These are phyloP conservation scores for Hemicordylus capensis DNA, from an alignment of 2,113 vertebrate genomes.

Conservation along the genomic window DNA sequence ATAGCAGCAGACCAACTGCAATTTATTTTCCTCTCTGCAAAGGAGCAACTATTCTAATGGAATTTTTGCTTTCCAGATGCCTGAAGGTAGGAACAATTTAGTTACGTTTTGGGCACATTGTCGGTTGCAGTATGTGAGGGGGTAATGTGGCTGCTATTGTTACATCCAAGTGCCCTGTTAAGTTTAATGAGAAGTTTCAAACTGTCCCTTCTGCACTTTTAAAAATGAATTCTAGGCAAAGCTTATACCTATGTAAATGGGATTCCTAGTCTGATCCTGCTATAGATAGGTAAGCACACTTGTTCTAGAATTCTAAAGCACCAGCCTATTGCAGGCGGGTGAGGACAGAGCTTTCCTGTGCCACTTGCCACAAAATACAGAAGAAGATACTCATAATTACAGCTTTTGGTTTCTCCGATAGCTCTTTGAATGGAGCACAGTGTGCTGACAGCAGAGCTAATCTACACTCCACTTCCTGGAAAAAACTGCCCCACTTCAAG, in stretches of 20 bases:
- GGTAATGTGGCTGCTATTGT: conserved; percentile 46
- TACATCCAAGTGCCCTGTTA: conserved; percentile 10
- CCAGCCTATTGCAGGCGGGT: neutral
- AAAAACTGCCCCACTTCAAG: neutral
- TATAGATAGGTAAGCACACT: neutral
- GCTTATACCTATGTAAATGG: neutral
- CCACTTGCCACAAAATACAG: neutral
- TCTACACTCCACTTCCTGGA: neutral
- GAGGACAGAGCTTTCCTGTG: neutral
- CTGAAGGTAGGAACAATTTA: conserved; percentile 24
- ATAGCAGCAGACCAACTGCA: neutral
- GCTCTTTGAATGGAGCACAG: neutral
- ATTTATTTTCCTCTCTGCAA: conserved; percentile 18
- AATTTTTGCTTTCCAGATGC: conserved; percentile 52
- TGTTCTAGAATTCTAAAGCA: neutral
- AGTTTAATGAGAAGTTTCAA: conserved; percentile 43
- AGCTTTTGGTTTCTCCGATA: neutral
- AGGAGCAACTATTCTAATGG: conserved; percentile 38
- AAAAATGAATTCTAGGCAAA: neutral
- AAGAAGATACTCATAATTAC: neutral
- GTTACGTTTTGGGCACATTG: conserved; percentile 26
- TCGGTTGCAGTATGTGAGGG: conserved; percentile 29
- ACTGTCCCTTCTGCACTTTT: conserved; percentile 13
- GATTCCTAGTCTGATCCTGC: neutral
- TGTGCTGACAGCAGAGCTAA: neutral